Evolutionary conservation across 2,797 vertebrate genomes (phyloP).

Genomic region (Rhynchonycteris naso): DNA sequence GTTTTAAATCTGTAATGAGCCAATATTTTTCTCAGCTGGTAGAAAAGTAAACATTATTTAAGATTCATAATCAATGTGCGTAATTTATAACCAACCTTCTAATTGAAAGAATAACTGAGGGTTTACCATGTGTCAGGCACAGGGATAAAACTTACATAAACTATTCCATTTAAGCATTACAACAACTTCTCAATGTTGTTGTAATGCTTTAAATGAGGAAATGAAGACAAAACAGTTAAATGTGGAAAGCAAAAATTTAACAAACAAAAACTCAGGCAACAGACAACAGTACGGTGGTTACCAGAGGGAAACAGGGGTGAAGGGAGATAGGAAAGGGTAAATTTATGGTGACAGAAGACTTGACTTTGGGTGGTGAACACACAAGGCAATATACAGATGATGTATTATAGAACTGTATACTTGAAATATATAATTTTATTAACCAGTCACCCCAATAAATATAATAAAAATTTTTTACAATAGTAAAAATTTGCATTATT

Average conservation of each 20-base stretch:
- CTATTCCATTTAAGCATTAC: not conserved
- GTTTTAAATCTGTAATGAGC: conserved; percentile 52
- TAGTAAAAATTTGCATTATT: no score
- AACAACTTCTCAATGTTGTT: not conserved
- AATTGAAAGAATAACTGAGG: not conserved
- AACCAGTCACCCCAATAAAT: no score
- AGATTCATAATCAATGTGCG: conserved; percentile 48
- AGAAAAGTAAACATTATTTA: conserved; percentile 59
- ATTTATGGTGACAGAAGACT: not conserved
- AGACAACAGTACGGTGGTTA: not conserved
- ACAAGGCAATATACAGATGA: not conserved
- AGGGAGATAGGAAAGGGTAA: not conserved
- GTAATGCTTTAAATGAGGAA: not conserved
- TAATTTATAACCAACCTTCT: conserved; percentile 37
- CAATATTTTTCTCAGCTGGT: not conserved
- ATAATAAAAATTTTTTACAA: not conserved
- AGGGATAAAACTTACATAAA: not conserved
- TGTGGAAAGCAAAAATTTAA: not conserved
- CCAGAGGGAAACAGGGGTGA: not conserved
- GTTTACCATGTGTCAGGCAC: not conserved
- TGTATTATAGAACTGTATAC: not conserved
- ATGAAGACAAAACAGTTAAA: not conserved
- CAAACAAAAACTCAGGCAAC: not conserved
- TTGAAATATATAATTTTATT: not conserved
- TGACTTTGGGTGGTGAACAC: not conserved